Evolutionary conservation across 2,888 invertebrate genomes (phyloP), one percentile per base, ranked within the genome.

Genomic region (Xestia xanthographa): DNA sequence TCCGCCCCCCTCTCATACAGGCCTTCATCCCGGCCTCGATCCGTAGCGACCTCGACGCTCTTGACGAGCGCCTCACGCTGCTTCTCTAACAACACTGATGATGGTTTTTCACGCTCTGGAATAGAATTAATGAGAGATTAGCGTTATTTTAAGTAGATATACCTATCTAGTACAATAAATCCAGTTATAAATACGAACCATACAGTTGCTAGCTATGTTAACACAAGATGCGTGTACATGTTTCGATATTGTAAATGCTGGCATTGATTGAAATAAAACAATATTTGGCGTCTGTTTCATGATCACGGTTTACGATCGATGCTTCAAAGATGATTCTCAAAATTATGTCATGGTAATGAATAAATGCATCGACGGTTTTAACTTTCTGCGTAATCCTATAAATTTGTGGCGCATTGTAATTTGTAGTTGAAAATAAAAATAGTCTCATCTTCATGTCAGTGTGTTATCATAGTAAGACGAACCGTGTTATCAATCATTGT

Each of bases 71-170:
- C 95, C 97, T 97, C 97, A 95, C 96, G 97, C 97, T 97, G 97
- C 96, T 97, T 97, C 97, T 97, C 97, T 96, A 96, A 96, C 97
- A 97, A 96, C 97, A 95, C 97, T 97, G 95, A 94, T 96, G 96
- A 93, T 93, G 95, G 95, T 98, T 97, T 98, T 97, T 98, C 98
- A 97, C 97, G 98, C 98, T 98, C 98, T 98, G 95, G 43, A 94
- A 94, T 84, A 48, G 0, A 0, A 79, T 26, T 34, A 38, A 53
- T 17, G 12, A 63, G 4, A 29, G 29, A 75, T 72, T 34, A 79
- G 63, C 38, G 6, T 56, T 66, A n/a, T 26, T 29, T 20, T 22
- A 22, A 22, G 12, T 29, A 9, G 0, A 14, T 11, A 11, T 22
- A n/a, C n/a, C n/a, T n/a, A n/a, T n/a, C n/a, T n/a, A n/a, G 20